Conservation (phyloP, 2,113 vertebrate species). For the Carassius carassius region DNA sequence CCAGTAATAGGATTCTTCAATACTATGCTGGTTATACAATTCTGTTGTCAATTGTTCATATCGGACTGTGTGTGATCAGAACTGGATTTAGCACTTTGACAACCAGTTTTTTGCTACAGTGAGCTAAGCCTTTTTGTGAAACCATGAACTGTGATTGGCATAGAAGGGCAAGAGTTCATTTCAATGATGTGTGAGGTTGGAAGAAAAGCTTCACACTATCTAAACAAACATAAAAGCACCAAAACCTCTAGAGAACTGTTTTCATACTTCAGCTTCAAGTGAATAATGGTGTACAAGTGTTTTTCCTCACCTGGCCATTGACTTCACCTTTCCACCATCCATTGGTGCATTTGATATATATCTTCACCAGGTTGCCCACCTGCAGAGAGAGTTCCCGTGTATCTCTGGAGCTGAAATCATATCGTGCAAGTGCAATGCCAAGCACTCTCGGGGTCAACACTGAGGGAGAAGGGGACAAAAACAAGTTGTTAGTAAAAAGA, state of each 20-base stretch:
- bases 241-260: not conserved
- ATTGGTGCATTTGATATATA: constrained; percentile 87
- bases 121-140: not conserved
- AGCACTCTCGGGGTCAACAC: constrained; percentile 87
- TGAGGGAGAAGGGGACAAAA: constrained; percentile 52
- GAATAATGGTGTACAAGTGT: not conserved
- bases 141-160: not conserved
- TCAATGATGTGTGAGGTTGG: not conserved
- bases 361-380: constrained; percentile 89
- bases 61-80: not conserved
- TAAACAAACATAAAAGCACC: not conserved
- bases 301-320: constrained; percentile 73
- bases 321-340: constrained; percentile 96
- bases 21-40: not conserved
- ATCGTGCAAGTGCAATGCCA: constrained; percentile 88
- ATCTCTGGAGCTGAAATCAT: constrained; percentile 91
- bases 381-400: constrained; percentile 85
- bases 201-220: not conserved
- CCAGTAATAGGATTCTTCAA: not conserved
- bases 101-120: not conserved
- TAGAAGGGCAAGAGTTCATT: constrained; percentile 1
- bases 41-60: not conserved
- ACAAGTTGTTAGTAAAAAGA: not conserved
- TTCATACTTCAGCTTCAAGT: not conserved
- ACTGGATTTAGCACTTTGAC: not conserved